Evolutionary conservation across 2,888 invertebrate species (phyloP), one percentile per base, ranked within the genome.

Genomic region (Euclidia mi): DNA sequence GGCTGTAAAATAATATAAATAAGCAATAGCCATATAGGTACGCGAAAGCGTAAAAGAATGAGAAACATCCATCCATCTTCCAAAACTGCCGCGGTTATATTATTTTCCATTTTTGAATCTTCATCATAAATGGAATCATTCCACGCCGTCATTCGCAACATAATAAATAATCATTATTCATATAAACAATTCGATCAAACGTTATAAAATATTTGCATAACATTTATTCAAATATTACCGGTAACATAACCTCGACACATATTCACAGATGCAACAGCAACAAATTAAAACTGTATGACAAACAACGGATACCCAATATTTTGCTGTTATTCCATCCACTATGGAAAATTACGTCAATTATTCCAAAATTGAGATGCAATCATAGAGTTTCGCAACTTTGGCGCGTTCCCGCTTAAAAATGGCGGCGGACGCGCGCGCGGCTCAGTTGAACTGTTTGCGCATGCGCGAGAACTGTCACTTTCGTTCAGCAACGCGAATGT

Each of bases 341-440:
- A 52, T 63, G 71, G 71, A 71, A 69, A 71, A 71, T 65, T 66
- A 68, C 70, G 38, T 41, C 44, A 60, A 65, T 55, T 50, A 65
- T 47, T 40, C 31, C 50, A 44, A 62, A 61, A 72, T 70, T 73
- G 60, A 76, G 64, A 59, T 61, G 66, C 71, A 71, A 64, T 63
- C 59, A 49, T 57, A 37, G 51, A 40, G 37, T 71, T 65, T 66
- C 62, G 62, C 68, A 69, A 74, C 60, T 49, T 45, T 67, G 65
- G 66, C 57, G 64, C 61, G 43, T 11, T 11, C 38, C 20, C 48
- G 35, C 45, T 78, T 84, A 82, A 84, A 82, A 76, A 82, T 71
- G 72, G 72, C 57, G 46, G 60, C 1, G 17, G 12, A 14, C 47
- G 51, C 74, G 81, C 82, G 79, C 81, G 81, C 81, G 72, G 63